Percentiles rank a stretch among this genome's conserved stretches.
Evolutionary conservation across 2,113 vertebrate genomes (phyloP).

Genomic region (Chaenocephalus aceratus): DNA sequence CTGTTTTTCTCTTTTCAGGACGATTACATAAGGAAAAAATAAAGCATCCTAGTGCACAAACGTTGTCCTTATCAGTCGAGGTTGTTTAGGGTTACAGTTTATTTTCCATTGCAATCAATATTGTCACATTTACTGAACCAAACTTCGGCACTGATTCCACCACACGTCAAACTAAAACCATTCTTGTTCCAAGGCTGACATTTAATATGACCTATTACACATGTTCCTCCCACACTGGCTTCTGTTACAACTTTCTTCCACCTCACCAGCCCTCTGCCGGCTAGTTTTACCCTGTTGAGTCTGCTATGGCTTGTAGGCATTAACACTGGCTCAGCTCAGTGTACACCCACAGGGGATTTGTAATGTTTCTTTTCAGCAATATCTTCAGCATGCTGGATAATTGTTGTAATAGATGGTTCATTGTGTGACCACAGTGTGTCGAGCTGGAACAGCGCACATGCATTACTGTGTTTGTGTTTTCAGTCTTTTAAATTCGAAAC

Average conservation of each 20-base stretch:
- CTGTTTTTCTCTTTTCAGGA: background rate
- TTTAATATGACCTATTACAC: background rate
- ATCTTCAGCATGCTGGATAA: background rate
- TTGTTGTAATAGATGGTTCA: background rate
- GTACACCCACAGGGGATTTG: background rate
- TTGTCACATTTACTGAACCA: background rate
- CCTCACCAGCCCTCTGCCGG: background rate
- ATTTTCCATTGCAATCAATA: background rate
- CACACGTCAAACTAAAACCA: background rate
- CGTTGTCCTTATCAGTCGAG: background rate
- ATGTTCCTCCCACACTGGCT: background rate
- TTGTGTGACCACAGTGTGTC: background rate
- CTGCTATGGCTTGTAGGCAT: constrained; percentile 1
- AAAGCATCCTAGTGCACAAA: background rate
- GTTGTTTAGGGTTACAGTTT: background rate
- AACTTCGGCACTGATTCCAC: background rate
- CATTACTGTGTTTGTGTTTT: too few species aligned
- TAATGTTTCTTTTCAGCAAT: background rate
- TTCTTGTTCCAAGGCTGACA: background rate
- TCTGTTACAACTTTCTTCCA: background rate
- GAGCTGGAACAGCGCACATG: background rate
- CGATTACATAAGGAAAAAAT: too few species aligned
- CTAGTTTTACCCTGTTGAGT: background rate
- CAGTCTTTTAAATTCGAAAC: background rate
- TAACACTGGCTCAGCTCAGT: constrained; percentile 17